phyloP scores from a whole-genome alignment of 2,113 vertebrate species.

The Phalacrocorax aristotelis region DNA sequence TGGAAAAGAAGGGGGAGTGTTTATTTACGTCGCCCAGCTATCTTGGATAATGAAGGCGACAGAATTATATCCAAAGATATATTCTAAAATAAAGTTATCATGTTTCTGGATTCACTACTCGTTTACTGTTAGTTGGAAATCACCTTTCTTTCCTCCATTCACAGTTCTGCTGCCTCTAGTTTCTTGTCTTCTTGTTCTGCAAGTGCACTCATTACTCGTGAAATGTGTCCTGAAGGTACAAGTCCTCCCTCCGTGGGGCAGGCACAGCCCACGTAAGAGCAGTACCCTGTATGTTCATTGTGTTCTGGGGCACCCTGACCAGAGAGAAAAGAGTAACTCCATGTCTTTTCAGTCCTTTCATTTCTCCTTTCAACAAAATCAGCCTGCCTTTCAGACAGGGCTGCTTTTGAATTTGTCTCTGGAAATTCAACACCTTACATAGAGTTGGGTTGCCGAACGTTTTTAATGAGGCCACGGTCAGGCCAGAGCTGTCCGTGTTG shows the following conservation, averaged over 20 bases:
- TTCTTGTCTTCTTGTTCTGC: not conserved
- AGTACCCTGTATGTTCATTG: not conserved
- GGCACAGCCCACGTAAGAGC: not conserved
- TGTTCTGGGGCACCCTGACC: not conserved
- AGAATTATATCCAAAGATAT: not conserved
- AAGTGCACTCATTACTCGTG: not conserved
- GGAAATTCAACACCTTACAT: not conserved
- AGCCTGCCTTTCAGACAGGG: not conserved
- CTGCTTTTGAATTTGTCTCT: not conserved
- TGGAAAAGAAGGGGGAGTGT: conserved; percentile 35
- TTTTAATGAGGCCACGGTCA: conserved; percentile 44
- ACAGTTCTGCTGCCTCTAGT: not conserved
- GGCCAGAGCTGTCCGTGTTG: not conserved
- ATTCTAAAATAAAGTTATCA: not conserved
- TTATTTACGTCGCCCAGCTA: not conserved
- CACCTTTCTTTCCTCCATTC: not conserved
- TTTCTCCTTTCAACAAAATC: not conserved
- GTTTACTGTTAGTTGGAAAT: not conserved
- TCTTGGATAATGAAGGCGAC: not conserved
- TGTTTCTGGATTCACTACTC: not conserved
- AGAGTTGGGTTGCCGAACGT: not conserved
- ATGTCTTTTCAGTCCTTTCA: not conserved
- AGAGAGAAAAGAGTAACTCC: not conserved
- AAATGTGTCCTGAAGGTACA: not conserved
- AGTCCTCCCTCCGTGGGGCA: not conserved